Evolutionary conservation across 2,888 invertebrate species (phyloP).

Genomic region (Apamea anceps): DNA sequence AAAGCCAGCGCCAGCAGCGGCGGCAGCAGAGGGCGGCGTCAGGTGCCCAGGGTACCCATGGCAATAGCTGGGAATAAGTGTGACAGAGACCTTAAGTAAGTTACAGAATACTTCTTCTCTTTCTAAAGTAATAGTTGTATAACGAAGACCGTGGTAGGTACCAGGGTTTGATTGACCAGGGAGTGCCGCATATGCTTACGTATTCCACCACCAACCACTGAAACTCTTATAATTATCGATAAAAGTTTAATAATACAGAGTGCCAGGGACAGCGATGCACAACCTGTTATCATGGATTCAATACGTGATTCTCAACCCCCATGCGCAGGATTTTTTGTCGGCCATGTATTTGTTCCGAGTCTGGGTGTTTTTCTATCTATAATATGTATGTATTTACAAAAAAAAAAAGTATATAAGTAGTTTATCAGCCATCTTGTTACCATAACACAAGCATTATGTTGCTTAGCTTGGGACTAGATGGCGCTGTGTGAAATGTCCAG

Average conservation of each 20-base stretch:
- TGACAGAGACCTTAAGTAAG: conserved; percentile 94
- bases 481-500: no score
- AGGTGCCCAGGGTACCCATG: conserved; percentile 94
- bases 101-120: conserved; percentile 34
- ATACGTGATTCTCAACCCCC: no score
- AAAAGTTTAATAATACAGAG: not conserved
- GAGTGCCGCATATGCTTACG: not conserved
- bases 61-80: conserved; percentile 97
- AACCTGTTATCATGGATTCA: no score
- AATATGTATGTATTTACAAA: no score
- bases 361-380: no score
- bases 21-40: conserved; percentile 90
- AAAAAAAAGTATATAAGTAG: no score
- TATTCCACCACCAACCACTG: no score
- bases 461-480: no score
- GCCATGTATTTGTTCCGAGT: no score
- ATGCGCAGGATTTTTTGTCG: no score
- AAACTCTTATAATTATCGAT: not conserved
- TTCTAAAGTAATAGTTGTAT: not conserved
- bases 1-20: conserved; percentile 94
- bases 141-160: not conserved
- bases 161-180: not conserved
- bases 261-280: not conserved
- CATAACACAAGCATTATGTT: no score
- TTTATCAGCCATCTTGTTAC: no score